phyloP scores from a whole-genome alignment of 2,113 vertebrate species.

The Todiramphus chloris region DNA sequence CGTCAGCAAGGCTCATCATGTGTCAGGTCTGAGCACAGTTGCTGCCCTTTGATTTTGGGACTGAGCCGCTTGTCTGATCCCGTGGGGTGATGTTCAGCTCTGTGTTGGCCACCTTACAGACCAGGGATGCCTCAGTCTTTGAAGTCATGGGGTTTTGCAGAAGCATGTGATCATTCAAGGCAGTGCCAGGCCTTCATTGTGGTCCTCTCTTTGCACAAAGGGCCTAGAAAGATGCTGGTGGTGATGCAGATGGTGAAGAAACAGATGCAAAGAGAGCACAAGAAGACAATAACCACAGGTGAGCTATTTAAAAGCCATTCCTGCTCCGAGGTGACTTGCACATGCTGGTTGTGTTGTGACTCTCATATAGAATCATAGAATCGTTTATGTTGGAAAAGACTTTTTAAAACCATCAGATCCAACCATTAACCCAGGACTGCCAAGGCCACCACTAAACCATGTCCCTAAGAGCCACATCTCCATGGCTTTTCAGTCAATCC shows the following conservation, averaged over 20 bases:
- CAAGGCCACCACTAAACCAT: not conserved
- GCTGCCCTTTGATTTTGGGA: not conserved
- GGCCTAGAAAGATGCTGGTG: not conserved
- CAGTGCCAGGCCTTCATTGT: not conserved
- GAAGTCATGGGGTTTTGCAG: not conserved
- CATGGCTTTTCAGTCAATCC: not conserved
- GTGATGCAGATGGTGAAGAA: not conserved
- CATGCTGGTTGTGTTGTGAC: fast-evolving
- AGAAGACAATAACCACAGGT: not conserved
- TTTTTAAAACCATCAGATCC: not conserved
- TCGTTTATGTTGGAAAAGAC: not conserved
- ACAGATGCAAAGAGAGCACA: not conserved
- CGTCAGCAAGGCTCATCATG: not conserved
- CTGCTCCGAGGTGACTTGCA: not conserved
- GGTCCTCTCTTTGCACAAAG: not conserved
- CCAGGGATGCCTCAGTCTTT: not conserved
- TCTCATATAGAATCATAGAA: not conserved
- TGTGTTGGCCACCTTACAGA: not conserved
- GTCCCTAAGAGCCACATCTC: not conserved
- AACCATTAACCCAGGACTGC: not conserved
- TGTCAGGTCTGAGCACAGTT: not conserved
- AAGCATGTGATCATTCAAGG: not conserved
- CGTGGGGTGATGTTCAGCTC: not conserved
- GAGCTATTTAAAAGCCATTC: not conserved
- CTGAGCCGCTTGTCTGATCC: not conserved